Base-by-base conservation (phyloP, 2,797 vertebrate genomes). In the Crossoptilon crossoptilon region DNA sequence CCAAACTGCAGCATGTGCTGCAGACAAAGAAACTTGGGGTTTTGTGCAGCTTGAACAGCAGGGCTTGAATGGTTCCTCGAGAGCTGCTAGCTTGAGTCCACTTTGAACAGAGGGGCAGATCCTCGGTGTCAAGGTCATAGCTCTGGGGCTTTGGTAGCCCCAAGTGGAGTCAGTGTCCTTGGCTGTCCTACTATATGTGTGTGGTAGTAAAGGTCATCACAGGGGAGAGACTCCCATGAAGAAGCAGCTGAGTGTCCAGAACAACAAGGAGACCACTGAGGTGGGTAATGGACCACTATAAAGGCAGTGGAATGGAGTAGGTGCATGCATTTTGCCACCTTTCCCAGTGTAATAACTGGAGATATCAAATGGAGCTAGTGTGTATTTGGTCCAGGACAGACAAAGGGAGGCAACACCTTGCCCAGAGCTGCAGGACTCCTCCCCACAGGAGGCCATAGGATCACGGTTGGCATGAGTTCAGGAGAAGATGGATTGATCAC, bases 111-210 rank as follows among this genome's bases (percentile, higher is more conserved):
- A 43, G 51, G 64, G 35, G 16, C 29, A 82, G 31, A 62, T 51
- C 35, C 37, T 24, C 0, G 8, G 24, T 35, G 7, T 22, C 14
- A 3, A 13, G 51, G 16, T 6, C 22, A 2, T 1, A 17, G 70
- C 11, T 8, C 55, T 13, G 2, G 12, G 46, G 58, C 35, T 75
- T 72, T 75, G 51, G 39, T 22, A 69, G 70, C 14, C 48, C 49
- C 24, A 35, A 43, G 26, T 21, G 15, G 68, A 68, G 37, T 27
- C 46, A 11, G 5, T 51, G n/a, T 43, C 66, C 23, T 66, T 85
- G 55, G 19, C 33, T 23, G 5, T 49, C 35, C 58, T 80, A 44
- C 24, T 12, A 22, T 39, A 11, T 29, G 31, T n/a, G 70, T 5
- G 31, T 77, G 43, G 19, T 41, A 22, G 37, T 51, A 55, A 39